These are phyloP conservation scores for Panurus biarmicus DNA, from an alignment of 2,113 vertebrate species.

Conservation along the genomic window DNA sequence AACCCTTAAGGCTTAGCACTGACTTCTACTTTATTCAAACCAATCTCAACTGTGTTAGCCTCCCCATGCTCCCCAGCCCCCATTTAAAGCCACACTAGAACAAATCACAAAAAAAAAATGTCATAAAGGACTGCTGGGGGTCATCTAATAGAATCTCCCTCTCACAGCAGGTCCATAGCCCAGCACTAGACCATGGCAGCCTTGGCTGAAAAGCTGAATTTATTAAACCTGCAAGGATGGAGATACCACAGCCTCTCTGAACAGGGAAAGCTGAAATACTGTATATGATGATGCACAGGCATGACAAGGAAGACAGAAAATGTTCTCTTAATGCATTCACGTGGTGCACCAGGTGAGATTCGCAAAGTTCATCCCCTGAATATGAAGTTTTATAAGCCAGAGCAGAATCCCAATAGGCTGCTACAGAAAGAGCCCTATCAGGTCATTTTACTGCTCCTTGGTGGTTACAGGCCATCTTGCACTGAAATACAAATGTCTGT, in stretches of 20 bases:
- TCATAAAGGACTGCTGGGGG: background rate
- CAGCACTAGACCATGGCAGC: background rate
- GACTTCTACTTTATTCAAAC: background rate
- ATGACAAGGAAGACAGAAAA: background rate
- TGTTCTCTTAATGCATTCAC: background rate
- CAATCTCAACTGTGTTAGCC: background rate
- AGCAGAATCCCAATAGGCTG: background rate
- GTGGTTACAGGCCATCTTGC: background rate
- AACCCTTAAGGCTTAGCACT: background rate
- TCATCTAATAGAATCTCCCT: background rate
- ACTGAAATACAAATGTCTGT: background rate
- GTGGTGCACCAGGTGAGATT: background rate
- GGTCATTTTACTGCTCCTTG: background rate
- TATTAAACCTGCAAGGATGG: background rate
- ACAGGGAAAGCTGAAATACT: background rate
- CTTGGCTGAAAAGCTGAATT: background rate
- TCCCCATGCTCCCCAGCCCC: background rate
- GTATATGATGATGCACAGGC: background rate
- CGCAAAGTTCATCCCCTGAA: background rate
- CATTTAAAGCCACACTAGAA: background rate
- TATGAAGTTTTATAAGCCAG: background rate
- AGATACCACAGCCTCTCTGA: background rate
- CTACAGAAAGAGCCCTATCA: background rate
- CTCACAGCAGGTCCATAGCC: background rate
- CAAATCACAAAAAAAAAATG: rapidly evolving